phyloP scores from a whole-genome alignment of 2,113 vertebrate species.

The Ornithorhynchus anatinus region DNA sequence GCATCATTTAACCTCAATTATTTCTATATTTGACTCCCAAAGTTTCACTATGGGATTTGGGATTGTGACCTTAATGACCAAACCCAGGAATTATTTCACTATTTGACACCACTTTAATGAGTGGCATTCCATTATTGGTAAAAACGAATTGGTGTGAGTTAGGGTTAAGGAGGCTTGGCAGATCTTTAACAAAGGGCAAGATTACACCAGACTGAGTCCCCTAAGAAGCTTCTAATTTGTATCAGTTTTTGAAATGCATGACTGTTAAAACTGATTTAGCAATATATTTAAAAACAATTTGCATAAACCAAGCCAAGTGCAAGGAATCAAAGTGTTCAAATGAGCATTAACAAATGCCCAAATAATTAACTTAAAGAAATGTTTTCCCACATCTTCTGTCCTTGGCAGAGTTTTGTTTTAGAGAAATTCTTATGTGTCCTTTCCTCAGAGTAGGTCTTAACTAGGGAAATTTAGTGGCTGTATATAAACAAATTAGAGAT shows the following conservation, averaged over 20 bases:
- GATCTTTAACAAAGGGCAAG: slow-evolving; percentile 4
- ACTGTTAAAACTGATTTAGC: slow-evolving; percentile 31
- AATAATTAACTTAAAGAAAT: slow-evolving; percentile 30
- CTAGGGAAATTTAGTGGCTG: too few relatives aligned
- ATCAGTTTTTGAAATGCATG: too few relatives aligned
- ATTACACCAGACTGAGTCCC: too few relatives aligned
- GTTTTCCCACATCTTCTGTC: slow-evolving; percentile 32
- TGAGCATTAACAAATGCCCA: slow-evolving; percentile 37
- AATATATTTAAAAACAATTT: slow-evolving; percentile 46
- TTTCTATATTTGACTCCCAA: too few relatives aligned
- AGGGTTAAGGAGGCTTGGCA: slow-evolving; percentile 8
- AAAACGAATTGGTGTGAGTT: slow-evolving; percentile 10
- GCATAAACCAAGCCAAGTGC: slow-evolving; percentile 35
- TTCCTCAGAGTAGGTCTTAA: too few relatives aligned
- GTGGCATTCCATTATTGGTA: neutral
- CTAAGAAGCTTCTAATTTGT: too few relatives aligned
- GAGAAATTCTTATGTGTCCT: neutral
- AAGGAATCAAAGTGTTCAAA: slow-evolving; percentile 33
- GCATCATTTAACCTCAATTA: too few relatives aligned
- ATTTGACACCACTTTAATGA: neutral
- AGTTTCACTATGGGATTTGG: too few relatives aligned
- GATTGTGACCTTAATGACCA: too few relatives aligned
- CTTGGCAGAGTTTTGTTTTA: slow-evolving; percentile 29
- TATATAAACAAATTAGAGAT: too few relatives aligned
- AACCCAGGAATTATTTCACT: neutral